phyloP scores from a whole-genome alignment of 2,888 invertebrate genomes.

The Drosophila neoperkinsi region DNA sequence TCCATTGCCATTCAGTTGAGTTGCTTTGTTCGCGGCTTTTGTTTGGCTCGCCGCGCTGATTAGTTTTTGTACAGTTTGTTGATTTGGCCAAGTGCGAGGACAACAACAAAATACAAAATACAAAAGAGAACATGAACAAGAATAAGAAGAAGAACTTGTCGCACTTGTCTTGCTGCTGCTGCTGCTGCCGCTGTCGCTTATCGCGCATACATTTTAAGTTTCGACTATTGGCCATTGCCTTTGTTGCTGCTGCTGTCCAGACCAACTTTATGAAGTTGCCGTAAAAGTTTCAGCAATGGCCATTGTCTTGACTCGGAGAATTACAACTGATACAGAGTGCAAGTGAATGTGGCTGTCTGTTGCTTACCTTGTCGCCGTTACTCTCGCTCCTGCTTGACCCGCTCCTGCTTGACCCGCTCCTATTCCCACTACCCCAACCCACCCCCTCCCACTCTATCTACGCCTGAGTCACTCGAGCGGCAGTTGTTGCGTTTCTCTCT shows the following conservation, averaged over 20 bases:
- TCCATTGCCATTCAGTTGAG: conserved; percentile 23
- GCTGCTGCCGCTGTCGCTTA: conserved; percentile 49
- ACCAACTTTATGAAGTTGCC: conserved; percentile 55
- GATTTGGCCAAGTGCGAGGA: conserved; percentile 50
- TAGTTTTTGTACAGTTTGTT: conserved; percentile 67
- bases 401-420: conserved; percentile 27
- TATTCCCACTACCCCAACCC: not conserved
- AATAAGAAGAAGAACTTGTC: conserved; percentile 24
- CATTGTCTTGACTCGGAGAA: conserved; percentile 60
- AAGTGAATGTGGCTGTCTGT: conserved; percentile 29
- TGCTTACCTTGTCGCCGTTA: conserved; percentile 10
- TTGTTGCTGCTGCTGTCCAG: conserved; percentile 43
- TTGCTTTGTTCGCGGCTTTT: conserved; percentile 53
- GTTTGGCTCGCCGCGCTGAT: conserved; percentile 64
- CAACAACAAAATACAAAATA: conserved; percentile 1
- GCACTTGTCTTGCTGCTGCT: conserved; percentile 17
- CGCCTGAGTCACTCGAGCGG: conserved; percentile 14
- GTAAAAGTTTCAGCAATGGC: conserved; percentile 42
- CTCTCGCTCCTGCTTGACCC: conserved; percentile 25
- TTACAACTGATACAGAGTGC: conserved; percentile 66
- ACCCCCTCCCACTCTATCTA: not conserved
- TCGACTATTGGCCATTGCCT: conserved; percentile 68
- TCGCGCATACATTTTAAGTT: conserved; percentile 68
- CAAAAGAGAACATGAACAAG: conserved; percentile 25
- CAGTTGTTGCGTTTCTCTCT: conserved; percentile 21